These are phyloP conservation scores for Menidia beryllina DNA, from an alignment of 2,113 vertebrate genomes.

Conservation along the genomic window DNA sequence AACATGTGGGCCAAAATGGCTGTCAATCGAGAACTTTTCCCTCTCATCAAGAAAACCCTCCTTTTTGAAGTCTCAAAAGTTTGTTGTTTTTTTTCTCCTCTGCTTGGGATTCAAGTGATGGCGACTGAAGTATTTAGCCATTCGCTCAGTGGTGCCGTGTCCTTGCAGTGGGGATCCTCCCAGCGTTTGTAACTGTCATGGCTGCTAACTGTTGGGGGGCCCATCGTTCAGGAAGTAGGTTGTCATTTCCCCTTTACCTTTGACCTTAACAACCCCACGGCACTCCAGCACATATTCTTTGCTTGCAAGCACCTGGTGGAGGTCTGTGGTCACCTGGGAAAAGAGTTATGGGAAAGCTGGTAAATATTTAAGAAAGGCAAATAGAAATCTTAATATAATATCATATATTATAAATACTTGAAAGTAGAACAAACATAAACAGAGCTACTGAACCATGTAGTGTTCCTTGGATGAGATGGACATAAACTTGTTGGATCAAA, in stretches of 20 bases:
- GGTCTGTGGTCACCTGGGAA: slow-evolving; percentile 91
- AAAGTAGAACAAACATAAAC: no score
- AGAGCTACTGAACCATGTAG: no score
- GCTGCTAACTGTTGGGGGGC: slow-evolving; percentile 89
- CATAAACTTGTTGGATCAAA: no score
- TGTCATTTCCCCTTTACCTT: slow-evolving; percentile 98
- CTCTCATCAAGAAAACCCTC: slow-evolving; percentile 66
- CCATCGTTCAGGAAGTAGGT: slow-evolving; percentile 96
- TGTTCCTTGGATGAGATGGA: no score
- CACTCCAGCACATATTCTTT: slow-evolving; percentile 94
- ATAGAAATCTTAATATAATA: no score
- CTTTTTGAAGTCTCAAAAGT: slow-evolving; percentile 55
- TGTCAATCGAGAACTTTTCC: slow-evolving; percentile 59
- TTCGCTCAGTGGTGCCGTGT: slow-evolving; percentile 65
- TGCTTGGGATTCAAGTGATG: slow-evolving; percentile 78
- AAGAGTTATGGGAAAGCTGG: not conserved
- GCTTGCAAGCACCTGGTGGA: slow-evolving; percentile 90
- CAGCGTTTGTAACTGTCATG: slow-evolving; percentile 51
- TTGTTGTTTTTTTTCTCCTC: slow-evolving; percentile 45
- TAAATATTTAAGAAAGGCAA: not conserved
- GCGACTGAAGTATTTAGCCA: slow-evolving; percentile 68
- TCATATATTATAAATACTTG: no score
- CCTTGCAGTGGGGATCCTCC: slow-evolving; percentile 63
- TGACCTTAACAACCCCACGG: slow-evolving; percentile 94
- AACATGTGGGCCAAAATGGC: slow-evolving; percentile 68